Conservation (phyloP, 2,888 invertebrate genomes). For the Eumacrocentrus americanus region DNA sequence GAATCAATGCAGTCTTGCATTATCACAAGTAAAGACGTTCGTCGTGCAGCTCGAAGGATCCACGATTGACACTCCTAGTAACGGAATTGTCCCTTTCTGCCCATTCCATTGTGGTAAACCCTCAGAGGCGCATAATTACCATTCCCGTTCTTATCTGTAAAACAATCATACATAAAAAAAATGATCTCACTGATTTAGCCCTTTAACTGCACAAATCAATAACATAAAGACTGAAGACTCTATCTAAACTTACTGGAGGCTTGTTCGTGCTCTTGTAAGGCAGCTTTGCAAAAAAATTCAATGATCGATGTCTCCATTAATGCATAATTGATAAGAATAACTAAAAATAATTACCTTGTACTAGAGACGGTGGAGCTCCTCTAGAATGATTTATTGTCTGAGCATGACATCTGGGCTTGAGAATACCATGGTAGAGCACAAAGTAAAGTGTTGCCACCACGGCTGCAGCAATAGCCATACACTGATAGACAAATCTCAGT, state of each 20-base stretch:
- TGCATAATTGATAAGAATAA: not conserved
- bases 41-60: conserved; percentile 5
- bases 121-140: conserved; percentile 80
- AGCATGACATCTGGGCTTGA: conserved; percentile 77
- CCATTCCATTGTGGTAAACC: conserved; percentile 82
- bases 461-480: conserved; percentile 72
- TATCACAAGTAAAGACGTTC: too few relatives aligned
- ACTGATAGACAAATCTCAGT: conserved; percentile 66
- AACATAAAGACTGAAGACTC: not conserved
- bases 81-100: conserved; percentile 81
- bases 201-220: too few relatives aligned
- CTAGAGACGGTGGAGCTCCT: conserved; percentile 70
- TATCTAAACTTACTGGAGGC: conserved; percentile 43
- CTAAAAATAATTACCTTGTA: conserved; percentile 65
- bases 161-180: conserved; percentile 31
- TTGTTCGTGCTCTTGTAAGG: conserved; percentile 47
- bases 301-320: not conserved
- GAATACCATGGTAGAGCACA: conserved; percentile 73
- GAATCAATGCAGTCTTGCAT: too few relatives aligned
- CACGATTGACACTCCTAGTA: conserved; percentile 64
- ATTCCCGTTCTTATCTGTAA: conserved; percentile 71
- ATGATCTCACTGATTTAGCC: not conserved
- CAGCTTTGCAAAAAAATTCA: conserved; percentile 40
- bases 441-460: conserved; percentile 73
- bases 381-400: conserved; percentile 68